Evolutionary conservation across 2,797 vertebrate species (phyloP).

Genomic region (Enteromius fasciolatus): DNA sequence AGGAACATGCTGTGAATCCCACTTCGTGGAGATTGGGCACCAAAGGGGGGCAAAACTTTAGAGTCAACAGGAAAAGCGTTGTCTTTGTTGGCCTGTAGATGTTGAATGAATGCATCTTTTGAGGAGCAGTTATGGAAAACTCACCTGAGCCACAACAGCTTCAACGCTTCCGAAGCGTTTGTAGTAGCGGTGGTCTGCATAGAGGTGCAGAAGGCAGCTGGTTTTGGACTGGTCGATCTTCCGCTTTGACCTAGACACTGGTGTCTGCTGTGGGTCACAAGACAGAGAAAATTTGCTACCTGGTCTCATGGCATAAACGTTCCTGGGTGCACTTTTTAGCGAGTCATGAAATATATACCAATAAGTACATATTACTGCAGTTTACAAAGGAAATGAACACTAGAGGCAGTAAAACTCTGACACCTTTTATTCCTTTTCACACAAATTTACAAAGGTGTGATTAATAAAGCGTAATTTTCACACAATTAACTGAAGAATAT

Average conservation of each 20-base stretch:
- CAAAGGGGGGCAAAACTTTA: background rate
- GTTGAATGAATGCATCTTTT: constrained; percentile 9
- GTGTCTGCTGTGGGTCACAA: constrained; percentile 67
- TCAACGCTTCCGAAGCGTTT: constrained; percentile 77
- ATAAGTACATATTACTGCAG: too few relatives aligned
- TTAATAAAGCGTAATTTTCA: too few relatives aligned
- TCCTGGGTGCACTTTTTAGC: too few relatives aligned
- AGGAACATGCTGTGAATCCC: constrained; percentile 35
- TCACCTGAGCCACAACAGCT: constrained; percentile 83
- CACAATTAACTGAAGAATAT: too few relatives aligned
- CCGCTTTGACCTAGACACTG: constrained; percentile 67
- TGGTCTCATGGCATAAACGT: too few relatives aligned
- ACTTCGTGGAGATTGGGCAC: background rate
- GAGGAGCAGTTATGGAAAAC: background rate
- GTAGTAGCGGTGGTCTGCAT: constrained; percentile 79
- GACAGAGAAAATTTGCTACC: background rate
- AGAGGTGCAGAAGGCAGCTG: constrained; percentile 80
- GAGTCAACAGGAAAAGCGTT: constrained; percentile 2
- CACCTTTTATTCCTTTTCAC: too few relatives aligned
- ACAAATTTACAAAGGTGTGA: too few relatives aligned
- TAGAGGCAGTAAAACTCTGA: too few relatives aligned
- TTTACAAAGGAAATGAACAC: too few relatives aligned
- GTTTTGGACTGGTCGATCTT: constrained; percentile 77
- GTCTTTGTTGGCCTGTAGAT: background rate
- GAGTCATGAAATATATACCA: too few relatives aligned